phyloP scores from a whole-genome alignment of 1,140 invertebrate species.

The Bathynomus jamesi region DNA sequence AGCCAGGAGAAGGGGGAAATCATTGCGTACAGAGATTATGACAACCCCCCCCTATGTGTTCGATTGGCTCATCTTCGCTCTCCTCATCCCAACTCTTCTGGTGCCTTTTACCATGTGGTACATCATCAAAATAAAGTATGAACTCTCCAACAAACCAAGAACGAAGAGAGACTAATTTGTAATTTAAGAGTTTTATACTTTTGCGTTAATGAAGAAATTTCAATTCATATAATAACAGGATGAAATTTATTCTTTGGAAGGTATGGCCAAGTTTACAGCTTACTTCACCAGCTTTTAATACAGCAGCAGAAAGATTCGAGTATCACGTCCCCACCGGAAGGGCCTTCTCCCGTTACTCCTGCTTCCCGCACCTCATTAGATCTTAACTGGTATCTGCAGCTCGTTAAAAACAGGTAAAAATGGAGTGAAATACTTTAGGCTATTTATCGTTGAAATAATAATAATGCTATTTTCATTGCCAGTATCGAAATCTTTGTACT shows the following conservation, averaged over 20 bases:
- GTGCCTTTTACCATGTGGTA: not conserved
- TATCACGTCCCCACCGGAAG: slow-evolving; percentile 37
- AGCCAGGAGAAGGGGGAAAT: slow-evolving; percentile 95
- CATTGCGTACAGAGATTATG: slow-evolving; percentile 89
- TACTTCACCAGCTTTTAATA: slow-evolving; percentile 15
- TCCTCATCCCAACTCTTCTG: not conserved
- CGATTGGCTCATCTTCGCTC: not conserved
- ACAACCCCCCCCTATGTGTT: no score
- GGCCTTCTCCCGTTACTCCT: slow-evolving; percentile 7
- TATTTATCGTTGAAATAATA: no score
- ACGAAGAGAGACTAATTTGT: not conserved
- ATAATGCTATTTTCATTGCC: no score
- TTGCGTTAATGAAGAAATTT: no score
- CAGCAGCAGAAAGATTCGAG: slow-evolving; percentile 14
- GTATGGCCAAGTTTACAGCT: slow-evolving; percentile 19
- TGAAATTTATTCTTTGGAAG: no score
- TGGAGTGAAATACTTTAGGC: no score
- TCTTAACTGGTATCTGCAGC: slow-evolving; percentile 23
- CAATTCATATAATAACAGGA: no score
- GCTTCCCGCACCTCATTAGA: slow-evolving; percentile 12
- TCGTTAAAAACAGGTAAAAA: slow-evolving; percentile 28
- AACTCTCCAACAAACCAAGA: not conserved
- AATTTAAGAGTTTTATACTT: no score
- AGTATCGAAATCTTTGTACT: no score
- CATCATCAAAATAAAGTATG: not conserved